Percentiles rank a stretch among this genome's conserved stretches.
These are phyloP conservation scores for Eptatretus burgeri DNA, from an alignment of 2,113 vertebrate species.

Conservation along the genomic window DNA sequence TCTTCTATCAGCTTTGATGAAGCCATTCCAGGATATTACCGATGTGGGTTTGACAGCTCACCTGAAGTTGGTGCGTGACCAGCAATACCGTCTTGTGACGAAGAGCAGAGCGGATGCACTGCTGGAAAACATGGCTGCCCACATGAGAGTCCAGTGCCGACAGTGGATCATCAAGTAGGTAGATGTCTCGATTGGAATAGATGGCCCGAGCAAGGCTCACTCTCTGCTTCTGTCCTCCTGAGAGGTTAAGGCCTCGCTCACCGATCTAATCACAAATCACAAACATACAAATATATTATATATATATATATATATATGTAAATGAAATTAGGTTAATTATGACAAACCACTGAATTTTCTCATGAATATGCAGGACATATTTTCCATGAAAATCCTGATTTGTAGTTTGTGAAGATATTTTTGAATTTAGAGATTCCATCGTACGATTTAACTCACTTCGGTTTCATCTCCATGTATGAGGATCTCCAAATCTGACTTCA, in stretches of 20 bases:
- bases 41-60: conserved; percentile 10
- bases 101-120: conserved; percentile 24
- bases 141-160: conserved; percentile 29
- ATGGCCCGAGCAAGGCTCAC: conserved; percentile 27
- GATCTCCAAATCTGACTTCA: conserved; percentile 21
- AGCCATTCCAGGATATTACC: too few species aligned
- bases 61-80: conserved; percentile 33
- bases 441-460: conserved; percentile 18
- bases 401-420: too few species aligned
- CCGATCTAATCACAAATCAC: conserved; percentile 18
- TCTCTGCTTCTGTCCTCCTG: conserved; percentile 32
- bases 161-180: conserved; percentile 30
- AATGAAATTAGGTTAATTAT: too few species aligned
- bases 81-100: conserved; percentile 23
- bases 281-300: background rate
- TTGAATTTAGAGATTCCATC: too few species aligned
- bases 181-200: conserved; percentile 26
- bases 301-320: too few species aligned
- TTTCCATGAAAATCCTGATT: too few species aligned
- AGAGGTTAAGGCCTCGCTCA: conserved; percentile 28
- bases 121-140: conserved; percentile 31
- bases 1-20: too few species aligned
- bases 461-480: conserved; percentile 26
- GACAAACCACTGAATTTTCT: too few species aligned
- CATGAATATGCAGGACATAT: too few species aligned